Evolutionary conservation across 2,113 vertebrate genomes (phyloP).

Genomic region (Ornithorhynchus anatinus): DNA sequence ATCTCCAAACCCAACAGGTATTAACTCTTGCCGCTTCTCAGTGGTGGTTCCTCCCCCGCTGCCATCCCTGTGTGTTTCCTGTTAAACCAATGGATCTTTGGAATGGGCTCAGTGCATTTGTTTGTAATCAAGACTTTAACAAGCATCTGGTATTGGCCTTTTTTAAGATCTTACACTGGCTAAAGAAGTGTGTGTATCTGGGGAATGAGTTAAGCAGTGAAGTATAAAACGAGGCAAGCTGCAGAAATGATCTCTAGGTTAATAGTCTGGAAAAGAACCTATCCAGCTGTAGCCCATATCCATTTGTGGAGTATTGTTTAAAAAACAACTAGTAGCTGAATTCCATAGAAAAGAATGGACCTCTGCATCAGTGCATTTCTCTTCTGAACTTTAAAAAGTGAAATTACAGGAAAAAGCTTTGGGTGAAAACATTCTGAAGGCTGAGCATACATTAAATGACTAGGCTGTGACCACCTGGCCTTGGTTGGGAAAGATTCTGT

Average conservation of each 20-base stretch:
- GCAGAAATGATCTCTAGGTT: constrained; percentile 19
- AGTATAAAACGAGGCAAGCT: constrained; percentile 16
- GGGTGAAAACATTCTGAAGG: no score
- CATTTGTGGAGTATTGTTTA: no score
- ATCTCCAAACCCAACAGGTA: neutral
- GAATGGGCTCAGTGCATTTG: neutral
- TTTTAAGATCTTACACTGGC: constrained; percentile 25
- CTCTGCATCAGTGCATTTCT: no score
- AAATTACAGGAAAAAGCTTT: no score
- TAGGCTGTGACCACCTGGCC: no score
- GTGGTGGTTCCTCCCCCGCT: neutral
- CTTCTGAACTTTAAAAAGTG: no score
- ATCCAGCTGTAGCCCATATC: constrained; percentile 45
- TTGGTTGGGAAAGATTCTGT: no score
- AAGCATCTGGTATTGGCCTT: constrained; percentile 28
- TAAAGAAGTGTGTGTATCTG: constrained; percentile 34
- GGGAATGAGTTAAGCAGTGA: constrained; percentile 15
- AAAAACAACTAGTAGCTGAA: no score
- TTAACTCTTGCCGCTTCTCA: neutral
- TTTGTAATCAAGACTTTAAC: constrained; percentile 31
- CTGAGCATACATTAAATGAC: no score
- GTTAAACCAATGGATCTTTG: neutral
- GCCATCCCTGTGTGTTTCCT: neutral
- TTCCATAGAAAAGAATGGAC: no score
- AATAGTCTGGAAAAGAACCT: constrained; percentile 37